Conservation (phyloP, 2,113 vertebrate species). For the Bungarus multicinctus region DNA sequence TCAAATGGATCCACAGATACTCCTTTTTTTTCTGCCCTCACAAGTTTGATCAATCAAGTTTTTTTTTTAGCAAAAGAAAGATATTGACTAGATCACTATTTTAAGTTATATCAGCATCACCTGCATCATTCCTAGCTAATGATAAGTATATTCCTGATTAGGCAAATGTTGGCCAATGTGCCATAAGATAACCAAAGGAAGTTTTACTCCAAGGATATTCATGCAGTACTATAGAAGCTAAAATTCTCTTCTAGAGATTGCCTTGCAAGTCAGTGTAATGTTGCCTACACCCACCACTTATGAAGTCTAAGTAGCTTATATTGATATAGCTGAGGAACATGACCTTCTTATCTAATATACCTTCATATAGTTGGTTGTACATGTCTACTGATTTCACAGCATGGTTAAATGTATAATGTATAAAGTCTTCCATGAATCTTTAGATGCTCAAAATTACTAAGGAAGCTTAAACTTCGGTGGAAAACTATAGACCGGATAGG, state of each 20-base stretch:
- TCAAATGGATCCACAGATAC: neutral
- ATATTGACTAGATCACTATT: neutral
- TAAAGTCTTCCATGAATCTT: neutral
- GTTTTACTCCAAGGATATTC: neutral
- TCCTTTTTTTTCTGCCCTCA: neutral
- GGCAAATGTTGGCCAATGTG: neutral
- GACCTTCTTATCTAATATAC: neutral
- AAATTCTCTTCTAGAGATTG: neutral
- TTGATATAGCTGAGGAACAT: neutral
- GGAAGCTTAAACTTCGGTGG: neutral
- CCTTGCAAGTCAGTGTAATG: neutral
- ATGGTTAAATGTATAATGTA: neutral
- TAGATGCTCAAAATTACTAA: neutral
- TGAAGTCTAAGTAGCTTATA: neutral
- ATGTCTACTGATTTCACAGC: neutral
- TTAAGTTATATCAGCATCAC: neutral
- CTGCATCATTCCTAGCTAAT: neutral
- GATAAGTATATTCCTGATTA: neutral
- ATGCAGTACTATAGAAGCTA: neutral
- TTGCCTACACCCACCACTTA: neutral
- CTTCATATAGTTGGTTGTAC: neutral
- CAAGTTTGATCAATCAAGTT: neutral
- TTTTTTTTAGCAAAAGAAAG: neutral
- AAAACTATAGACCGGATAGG: neutral
- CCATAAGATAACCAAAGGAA: neutral